These are phyloP conservation scores for Podilymbus podiceps DNA, from an alignment of 2,113 vertebrate genomes.

Conservation along the genomic window DNA sequence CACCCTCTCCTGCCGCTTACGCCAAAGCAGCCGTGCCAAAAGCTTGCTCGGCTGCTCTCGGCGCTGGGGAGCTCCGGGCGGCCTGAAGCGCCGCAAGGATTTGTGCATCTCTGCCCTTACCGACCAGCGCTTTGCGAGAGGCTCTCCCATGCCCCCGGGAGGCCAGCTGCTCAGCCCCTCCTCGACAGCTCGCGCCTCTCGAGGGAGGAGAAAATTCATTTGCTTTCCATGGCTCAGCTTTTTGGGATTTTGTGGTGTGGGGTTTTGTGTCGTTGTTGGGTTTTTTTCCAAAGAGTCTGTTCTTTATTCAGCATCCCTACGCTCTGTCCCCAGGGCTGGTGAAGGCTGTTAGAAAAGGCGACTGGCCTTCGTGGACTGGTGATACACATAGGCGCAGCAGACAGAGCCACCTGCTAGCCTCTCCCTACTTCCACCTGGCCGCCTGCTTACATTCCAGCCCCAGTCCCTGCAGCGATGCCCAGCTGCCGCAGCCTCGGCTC, in stretches of 20 bases:
- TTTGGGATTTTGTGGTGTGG: no score
- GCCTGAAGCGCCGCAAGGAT: neutral
- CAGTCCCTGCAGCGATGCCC: fast-evolving
- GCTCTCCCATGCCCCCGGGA: neutral
- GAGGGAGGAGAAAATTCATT: neutral
- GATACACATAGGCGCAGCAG: neutral
- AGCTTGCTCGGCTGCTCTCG: neutral
- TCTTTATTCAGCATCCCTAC: neutral
- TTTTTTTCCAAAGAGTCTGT: neutral
- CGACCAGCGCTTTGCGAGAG: neutral
- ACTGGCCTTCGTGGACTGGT: neutral
- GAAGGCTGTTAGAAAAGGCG: neutral
- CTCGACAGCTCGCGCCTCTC: neutral
- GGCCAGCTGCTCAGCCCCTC: neutral
- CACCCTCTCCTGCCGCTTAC: neutral
- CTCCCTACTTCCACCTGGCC: neutral
- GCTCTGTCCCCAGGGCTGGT: neutral
- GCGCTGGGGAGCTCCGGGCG: neutral
- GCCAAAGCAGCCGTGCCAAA: neutral
- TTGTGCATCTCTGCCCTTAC: neutral
- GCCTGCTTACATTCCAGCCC: neutral
- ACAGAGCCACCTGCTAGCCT: neutral
- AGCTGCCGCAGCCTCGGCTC: neutral
- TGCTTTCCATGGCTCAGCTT: neutral
- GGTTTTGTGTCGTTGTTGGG: no score